These are phyloP conservation scores for Candidula unifasciata DNA, from an alignment of 2,888 invertebrate species.

Conservation along the genomic window DNA sequence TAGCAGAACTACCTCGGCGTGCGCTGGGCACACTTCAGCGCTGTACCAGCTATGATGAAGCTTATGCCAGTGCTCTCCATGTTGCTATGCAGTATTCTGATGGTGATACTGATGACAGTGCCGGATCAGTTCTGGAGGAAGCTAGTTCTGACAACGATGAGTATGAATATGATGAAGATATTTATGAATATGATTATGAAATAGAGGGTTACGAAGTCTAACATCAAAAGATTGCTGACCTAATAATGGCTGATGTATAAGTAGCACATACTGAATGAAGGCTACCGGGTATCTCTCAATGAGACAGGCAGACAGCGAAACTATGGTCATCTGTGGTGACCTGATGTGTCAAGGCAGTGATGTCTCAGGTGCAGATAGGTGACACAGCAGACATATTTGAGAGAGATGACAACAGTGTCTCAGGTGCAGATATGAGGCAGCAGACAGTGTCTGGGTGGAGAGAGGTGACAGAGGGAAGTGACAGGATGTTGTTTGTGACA, in stretches of 20 bases:
- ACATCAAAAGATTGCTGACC: not conserved
- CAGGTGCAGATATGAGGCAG: no score
- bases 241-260: not conserved
- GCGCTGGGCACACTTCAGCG: slow-evolving; percentile 62
- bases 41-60: slow-evolving; percentile 70
- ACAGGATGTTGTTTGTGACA: no score
- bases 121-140: slow-evolving; percentile 69
- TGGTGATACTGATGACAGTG: slow-evolving; percentile 73
- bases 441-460: no score
- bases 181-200: slow-evolving; percentile 72
- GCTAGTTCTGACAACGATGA: slow-evolving; percentile 73
- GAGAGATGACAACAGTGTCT: no score
- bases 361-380: no score
- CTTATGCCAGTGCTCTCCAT: slow-evolving; percentile 70
- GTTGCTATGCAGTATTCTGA: slow-evolving; percentile 69
- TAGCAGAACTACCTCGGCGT: slow-evolving; percentile 62
- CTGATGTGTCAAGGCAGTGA: no score
- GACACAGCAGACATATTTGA: no score
- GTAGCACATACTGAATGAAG: not conserved
- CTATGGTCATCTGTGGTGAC: no score
- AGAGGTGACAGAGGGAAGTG: no score
- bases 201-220: slow-evolving; percentile 66
- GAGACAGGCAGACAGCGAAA: no score
- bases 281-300: not conserved
- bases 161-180: slow-evolving; percentile 76